Conservation (phyloP, 2,113 vertebrate genomes). For the Odocoileus virginianus region DNA sequence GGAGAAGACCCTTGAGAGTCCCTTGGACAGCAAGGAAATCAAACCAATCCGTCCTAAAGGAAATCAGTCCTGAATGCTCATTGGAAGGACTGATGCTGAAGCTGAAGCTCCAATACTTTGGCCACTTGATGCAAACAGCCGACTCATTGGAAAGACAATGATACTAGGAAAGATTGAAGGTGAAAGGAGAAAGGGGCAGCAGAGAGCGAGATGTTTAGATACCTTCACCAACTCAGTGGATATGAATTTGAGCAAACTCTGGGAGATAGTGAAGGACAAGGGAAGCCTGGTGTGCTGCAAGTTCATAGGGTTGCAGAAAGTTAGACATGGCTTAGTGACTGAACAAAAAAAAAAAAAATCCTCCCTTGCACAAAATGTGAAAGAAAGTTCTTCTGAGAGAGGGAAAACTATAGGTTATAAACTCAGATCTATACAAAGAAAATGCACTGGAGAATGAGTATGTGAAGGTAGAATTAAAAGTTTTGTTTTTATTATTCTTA, state of each 20-base stretch:
- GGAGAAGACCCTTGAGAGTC: not conserved
- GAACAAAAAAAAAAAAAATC: not conserved
- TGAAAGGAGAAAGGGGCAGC: not conserved
- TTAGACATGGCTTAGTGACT: not conserved
- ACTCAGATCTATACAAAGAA: not conserved
- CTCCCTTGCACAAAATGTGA: not conserved
- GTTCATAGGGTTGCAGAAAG: not conserved
- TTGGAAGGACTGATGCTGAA: not conserved
- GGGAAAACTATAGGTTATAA: not conserved
- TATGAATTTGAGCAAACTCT: not conserved
- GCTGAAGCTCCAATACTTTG: not conserved
- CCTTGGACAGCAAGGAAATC: not conserved
- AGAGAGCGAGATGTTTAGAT: not conserved
- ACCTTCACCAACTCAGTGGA: not conserved
- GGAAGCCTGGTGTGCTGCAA: not conserved
- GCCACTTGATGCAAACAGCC: not conserved
- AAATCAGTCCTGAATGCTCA: not conserved
- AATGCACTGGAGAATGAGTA: not conserved
- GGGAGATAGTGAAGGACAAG: not conserved
- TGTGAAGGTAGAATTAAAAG: not conserved
- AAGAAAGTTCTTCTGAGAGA: not conserved
- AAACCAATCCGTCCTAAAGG: not conserved
- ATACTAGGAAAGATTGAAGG: not conserved
- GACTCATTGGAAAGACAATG: not conserved
- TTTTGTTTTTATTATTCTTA: not conserved